Base-by-base conservation (phyloP, 1,140 invertebrate species). In the Cotesia typhae region DNA sequence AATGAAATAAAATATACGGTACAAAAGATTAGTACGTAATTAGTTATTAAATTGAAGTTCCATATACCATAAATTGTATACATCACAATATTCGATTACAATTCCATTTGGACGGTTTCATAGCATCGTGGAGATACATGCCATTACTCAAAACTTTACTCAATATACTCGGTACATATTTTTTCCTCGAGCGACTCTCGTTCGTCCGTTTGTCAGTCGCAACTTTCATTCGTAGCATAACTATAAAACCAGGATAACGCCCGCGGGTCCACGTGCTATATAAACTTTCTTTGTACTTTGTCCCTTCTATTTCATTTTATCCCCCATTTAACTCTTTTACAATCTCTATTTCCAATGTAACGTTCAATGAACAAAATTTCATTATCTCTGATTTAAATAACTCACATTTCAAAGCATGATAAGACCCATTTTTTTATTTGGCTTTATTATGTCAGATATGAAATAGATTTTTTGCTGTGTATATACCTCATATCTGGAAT, bases 51-150 rank as follows among this genome's bases (percentile, higher is more conserved):
- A 65, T 41, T 20, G 7, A 51, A 59, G 63, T 67, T 68, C 35
- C 53, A 51, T 65, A 47, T 28, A 28, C 28, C 28, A 28, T 28
- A 28, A 28, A 28, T 28, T 28, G 28, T 28, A 28, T 63, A 66
- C 10, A 71, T 75, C 69, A 57, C 55, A 53, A 57, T 51, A 75
- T 75, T 72, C 55, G 51, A 71, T 75, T 72, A 75, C 60, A 72
- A 72, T 69, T 59, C 67, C 73, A 74, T 74, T 74, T 65, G 35
- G 68, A 37, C 20, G 37, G 70, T 64, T 74, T 37, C 53, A 71
- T 70, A 70, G 63, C 73, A 63, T 52, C 28, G 61, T 65, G 36
- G 53, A 70, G 41, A 47, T 47, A 47, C 10, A 47, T 47, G 10
- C 6, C 41, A 47, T 47, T 47, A 47, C 41, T 47, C 41, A 9